Evolutionary conservation across 2,113 vertebrate genomes (phyloP), one percentile per base, ranked within the genome.

Genomic region (Camelus dromedarius): DNA sequence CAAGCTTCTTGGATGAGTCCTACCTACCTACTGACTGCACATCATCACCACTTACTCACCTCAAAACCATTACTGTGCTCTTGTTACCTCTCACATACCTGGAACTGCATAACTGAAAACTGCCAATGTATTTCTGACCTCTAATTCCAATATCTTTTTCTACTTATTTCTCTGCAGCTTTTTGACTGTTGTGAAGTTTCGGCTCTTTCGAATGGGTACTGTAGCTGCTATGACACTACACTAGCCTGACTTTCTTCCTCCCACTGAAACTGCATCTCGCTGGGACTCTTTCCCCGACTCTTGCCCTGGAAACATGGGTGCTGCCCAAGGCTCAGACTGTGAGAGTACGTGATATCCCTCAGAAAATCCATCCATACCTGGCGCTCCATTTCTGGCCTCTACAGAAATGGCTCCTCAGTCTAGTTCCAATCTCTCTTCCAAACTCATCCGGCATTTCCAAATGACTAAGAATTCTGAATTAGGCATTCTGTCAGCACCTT

Each of bases 391-490:
- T 86, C n/a, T 64, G 11, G 35, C 32, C 52, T 88, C 52, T 79
- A 32, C 19, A 90, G 66, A 93, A 32, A 66, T 32, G 32, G 35
- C 50, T 89, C 26, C 20, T 24, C 58, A 35, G 11, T 35, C 69
- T 56, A 73, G 42, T 87, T 52, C 13, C 52, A 70, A 32, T 35
- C 14, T 11, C 20, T 91, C 50, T 83, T 83, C 50, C 48, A 69
- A 75, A 93, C 26, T 79, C 50, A 93, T 11, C 56, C 19, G 73
- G 52, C 58, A 56, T 64, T 93, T 95, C 66, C 52, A 97, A 89
- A 52, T 56, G 77, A 80, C 16, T 58, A 24, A 15, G 48, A 56
- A 52, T 58, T 91, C 66, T 91, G 72, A 91, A 46, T 72, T 48
- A 85, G 24, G 32, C 60, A 67, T 76, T 92, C 58, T 18, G 15